Conservation (phyloP, 1,140 invertebrate genomes). For the Carposina sasakii region DNA sequence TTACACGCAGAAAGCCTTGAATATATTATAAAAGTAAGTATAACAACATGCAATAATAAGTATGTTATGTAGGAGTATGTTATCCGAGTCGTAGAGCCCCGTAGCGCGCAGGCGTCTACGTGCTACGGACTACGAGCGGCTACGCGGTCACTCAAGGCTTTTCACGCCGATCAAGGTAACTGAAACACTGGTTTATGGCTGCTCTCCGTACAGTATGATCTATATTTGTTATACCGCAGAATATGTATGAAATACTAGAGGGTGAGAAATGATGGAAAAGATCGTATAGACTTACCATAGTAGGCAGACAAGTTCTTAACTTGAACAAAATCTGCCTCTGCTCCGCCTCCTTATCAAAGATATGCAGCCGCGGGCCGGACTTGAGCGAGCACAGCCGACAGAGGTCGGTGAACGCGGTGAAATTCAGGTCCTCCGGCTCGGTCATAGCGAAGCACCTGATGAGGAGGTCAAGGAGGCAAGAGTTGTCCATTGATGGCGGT, state of each 20-base stretch:
- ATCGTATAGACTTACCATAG: slow-evolving; percentile 78
- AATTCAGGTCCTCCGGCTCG: slow-evolving; percentile 79
- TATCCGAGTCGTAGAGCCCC: slow-evolving; percentile 34
- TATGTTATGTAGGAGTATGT: too few species aligned
- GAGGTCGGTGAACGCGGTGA: slow-evolving; percentile 76
- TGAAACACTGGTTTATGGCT: too few species aligned
- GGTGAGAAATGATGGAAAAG: slow-evolving; percentile 10
- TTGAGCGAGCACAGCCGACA: slow-evolving; percentile 80
- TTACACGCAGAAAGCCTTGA: too few species aligned
- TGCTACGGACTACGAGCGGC: slow-evolving; percentile 35
- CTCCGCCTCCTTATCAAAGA: slow-evolving; percentile 81
- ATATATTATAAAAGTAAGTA: too few species aligned
- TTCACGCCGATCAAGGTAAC: too few species aligned
- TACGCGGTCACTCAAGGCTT: slow-evolving; percentile 28
- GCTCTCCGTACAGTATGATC: too few species aligned
- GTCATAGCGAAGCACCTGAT: slow-evolving; percentile 76
- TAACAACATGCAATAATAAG: too few species aligned
- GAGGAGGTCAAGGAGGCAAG: slow-evolving; percentile 72
- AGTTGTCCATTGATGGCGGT: slow-evolving; percentile 71
- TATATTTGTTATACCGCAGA: too few species aligned
- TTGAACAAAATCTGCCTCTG: slow-evolving; percentile 80
- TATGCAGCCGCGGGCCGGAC: slow-evolving; percentile 76
- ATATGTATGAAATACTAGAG: slow-evolving; percentile 29
- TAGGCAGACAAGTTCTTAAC: slow-evolving; percentile 77
- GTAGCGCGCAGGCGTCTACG: slow-evolving; percentile 60